phyloP scores from a whole-genome alignment of 2,888 invertebrate species.

The Caradrina clavipalpis region DNA sequence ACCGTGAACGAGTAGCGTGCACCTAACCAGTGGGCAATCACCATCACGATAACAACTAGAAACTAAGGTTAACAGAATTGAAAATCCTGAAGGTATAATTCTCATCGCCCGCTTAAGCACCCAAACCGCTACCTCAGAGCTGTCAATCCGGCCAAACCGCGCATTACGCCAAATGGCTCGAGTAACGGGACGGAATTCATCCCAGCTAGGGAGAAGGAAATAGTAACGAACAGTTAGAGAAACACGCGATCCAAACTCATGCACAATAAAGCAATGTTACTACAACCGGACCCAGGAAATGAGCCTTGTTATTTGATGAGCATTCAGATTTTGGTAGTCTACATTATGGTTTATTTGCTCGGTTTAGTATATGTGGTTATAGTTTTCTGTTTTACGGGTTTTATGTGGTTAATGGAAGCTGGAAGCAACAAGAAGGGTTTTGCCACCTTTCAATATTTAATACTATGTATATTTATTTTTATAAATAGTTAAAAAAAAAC shows the following conservation, averaged over 20 bases:
- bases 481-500: too few relatives aligned
- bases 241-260: slow-evolving; percentile 77
- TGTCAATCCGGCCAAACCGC: slow-evolving; percentile 89
- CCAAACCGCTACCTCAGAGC: slow-evolving; percentile 61
- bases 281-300: slow-evolving; percentile 78
- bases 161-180: slow-evolving; percentile 90
- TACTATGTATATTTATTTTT: too few relatives aligned
- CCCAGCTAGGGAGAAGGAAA: slow-evolving; percentile 77
- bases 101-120: slow-evolving; percentile 11
- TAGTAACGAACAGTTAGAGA: slow-evolving; percentile 78
- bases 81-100: background rate
- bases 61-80: too few relatives aligned
- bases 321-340: slow-evolving; percentile 55
- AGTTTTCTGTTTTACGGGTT: background rate
- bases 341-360: slow-evolving; percentile 43
- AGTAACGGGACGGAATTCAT: slow-evolving; percentile 76
- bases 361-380: slow-evolving; percentile 38
- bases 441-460: too few relatives aligned
- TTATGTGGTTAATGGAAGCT: too few relatives aligned
- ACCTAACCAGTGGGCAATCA: too few relatives aligned
- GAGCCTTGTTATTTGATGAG: slow-evolving; percentile 82
- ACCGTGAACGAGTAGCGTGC: too few relatives aligned
- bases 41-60: too few relatives aligned
- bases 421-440: background rate
- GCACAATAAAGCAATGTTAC: slow-evolving; percentile 87